Evolutionary conservation across 2,797 vertebrate species (phyloP), one percentile per base, ranked within the genome.

Genomic region (Sebastes steindachneri): DNA sequence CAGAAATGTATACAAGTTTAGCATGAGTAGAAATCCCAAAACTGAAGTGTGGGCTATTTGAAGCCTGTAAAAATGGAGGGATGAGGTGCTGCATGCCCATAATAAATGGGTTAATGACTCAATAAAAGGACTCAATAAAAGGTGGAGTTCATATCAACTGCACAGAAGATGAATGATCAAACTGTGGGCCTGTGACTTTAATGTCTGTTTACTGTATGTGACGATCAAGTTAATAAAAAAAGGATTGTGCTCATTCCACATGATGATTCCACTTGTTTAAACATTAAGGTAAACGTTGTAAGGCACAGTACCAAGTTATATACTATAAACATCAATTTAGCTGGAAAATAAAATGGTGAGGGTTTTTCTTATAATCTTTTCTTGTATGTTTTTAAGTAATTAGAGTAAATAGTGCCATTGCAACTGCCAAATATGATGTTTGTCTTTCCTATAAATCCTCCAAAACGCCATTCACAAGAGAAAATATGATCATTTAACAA

Each of bases 171-270:
- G 25, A 63, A 81, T 23, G 19, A 68, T 66, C 19, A 67, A 65
- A 70, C 23, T 80, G 58, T 82, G 68, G 54, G 65, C 70, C 29
- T 70, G 55, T 87, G 75, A 83, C 73, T 78, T 88, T 75, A 78
- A 78, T 86, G 79, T 85, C 76, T 88, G 68, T 91, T 87, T 79
- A 81, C 73, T 86, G 72, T 82, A 76, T 88, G 85, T 85, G 69
- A 87, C 70, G 26, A 80, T 80, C 25, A 80, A 84, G 45, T 83
- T 37, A 88, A 90, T 85, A 84, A 84, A 87, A 87, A 21, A 53
- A n/a, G 26, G 59, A 72, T 41, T 74, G 45, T 79, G 62, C 63
- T 83, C 73, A 77, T 75, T 53, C 25, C 73, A 77, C 4, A 31
- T 31, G 26, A 82, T 73, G 35, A 45, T 25, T 74, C 70, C 35